A percentile compares a stretch with the other conserved stretches of the same genome.
These are phyloP conservation scores for Heterodera filipjevi DNA, from an alignment of 2,888 invertebrate species.

Conservation along the genomic window DNA sequence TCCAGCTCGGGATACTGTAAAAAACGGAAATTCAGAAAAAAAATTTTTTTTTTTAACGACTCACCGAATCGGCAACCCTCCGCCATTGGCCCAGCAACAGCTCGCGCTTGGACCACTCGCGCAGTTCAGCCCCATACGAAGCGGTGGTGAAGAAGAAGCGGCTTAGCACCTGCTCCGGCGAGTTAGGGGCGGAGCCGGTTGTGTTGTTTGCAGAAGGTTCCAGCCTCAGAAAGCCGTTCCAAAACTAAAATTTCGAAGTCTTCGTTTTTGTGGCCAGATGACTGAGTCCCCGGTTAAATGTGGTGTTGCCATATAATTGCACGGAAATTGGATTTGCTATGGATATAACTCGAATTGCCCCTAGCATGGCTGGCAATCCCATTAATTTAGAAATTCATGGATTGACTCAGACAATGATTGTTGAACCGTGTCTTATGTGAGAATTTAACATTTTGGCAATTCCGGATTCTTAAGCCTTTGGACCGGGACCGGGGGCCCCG, in stretches of 20 bases:
- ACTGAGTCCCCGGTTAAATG: neutral
- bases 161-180: slow-evolving; percentile 34
- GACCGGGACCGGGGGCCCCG: too few species aligned
- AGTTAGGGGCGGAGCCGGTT: neutral
- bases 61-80: slow-evolving; percentile 52
- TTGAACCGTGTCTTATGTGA: too few species aligned
- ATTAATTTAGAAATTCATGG: too few species aligned
- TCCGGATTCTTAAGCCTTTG: too few species aligned
- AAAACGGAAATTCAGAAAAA: neutral
- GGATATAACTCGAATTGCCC: too few species aligned
- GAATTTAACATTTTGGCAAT: too few species aligned
- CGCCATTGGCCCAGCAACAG: slow-evolving; percentile 56
- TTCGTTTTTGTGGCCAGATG: neutral
- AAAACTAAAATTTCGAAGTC: slow-evolving; percentile 47
- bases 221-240: slow-evolving; percentile 60
- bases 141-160: slow-evolving; percentile 61
- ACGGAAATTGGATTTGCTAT: too few species aligned
- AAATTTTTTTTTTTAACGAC: neutral
- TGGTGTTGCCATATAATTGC: too few species aligned
- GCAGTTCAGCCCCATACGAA: slow-evolving; percentile 51
- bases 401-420: too few species aligned
- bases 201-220: slow-evolving; percentile 31
- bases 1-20: slow-evolving; percentile 56
- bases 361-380: too few species aligned
- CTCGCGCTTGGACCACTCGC: slow-evolving; percentile 58